Evolutionary conservation across 2,113 vertebrate genomes (phyloP), one percentile per base, ranked within the genome.

Genomic region (Numenius arquata): DNA sequence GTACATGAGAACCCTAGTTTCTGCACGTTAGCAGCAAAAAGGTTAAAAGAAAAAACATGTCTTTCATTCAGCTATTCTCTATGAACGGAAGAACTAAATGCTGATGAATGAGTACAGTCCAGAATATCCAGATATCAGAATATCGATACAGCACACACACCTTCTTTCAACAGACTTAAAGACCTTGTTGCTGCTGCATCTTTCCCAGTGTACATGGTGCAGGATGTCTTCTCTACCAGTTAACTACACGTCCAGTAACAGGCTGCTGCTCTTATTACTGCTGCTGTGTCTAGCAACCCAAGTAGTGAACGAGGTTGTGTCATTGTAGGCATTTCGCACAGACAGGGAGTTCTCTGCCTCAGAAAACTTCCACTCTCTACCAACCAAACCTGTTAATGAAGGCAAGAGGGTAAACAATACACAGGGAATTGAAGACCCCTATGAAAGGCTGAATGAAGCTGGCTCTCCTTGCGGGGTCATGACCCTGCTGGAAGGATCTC

Each of bases 21-120:
- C 84, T 89, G 94, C 92, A 96, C 71, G 89, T 95, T 89, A 85
- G 38, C 84, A 88, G 32, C 40, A 87, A 91, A 71, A 95, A 41
- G 19, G 72, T 73, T 40, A 79, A 48, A 72, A 75, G 71, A 77
- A 82, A 52, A 90, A 75, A 65, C 4, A 13, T 1, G 14, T 38
- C n/a, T 71, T 90, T 92, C 30, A 77, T 92, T 90, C 76, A 75
- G 48, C 53, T 87, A 1, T 45, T 70, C 34, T 71, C 22, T 55
- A 43, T 4, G 34, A 75, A 26, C 56, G 75, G 72, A 67, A 86
- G 66, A 66, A 15, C 40, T 62, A n/a, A 77, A 67, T 52, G 50
- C 6, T n/a, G 55, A 58, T 36, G 16, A 74, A 25, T 36, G 34
- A 48, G 27, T 36, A 38, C 21, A 52, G 68, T 23, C 52, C 61